These are phyloP conservation scores for Sesia bembeciformis DNA, from an alignment of 2,888 invertebrate species.

Conservation along the genomic window DNA sequence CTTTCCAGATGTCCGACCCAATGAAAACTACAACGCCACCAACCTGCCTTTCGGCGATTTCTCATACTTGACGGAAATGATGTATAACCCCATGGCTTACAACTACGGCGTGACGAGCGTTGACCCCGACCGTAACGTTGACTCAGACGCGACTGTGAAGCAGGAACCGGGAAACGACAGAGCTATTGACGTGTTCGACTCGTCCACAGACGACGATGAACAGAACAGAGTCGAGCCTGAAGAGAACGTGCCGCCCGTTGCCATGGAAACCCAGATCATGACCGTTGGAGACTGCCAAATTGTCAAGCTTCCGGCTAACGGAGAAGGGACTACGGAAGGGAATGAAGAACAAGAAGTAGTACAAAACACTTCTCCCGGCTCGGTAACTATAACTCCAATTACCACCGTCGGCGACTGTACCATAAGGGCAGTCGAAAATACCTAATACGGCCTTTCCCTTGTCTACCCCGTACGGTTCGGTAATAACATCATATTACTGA, in stretches of 20 bases:
- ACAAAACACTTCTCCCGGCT: slow-evolving; percentile 39
- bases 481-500: slow-evolving; percentile 32
- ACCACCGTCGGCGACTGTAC: slow-evolving; percentile 67
- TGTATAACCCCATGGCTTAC: slow-evolving; percentile 55
- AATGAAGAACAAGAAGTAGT: slow-evolving; percentile 29
- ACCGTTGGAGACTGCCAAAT: slow-evolving; percentile 71
- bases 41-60: slow-evolving; percentile 72
- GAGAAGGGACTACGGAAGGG: slow-evolving; percentile 39
- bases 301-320: slow-evolving; percentile 52
- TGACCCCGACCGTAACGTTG: slow-evolving; percentile 46
- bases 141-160: slow-evolving; percentile 32
- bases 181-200: slow-evolving; percentile 62
- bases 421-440: slow-evolving; percentile 59
- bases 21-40: slow-evolving; percentile 71
- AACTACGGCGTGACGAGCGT: slow-evolving; percentile 46
- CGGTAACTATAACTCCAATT: slow-evolving; percentile 64
- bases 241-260: slow-evolving; percentile 44
- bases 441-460: slow-evolving; percentile 34
- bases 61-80: slow-evolving; percentile 69
- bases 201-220: slow-evolving; percentile 55
- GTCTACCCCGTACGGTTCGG: slow-evolving; percentile 35
- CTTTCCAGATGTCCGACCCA: slow-evolving; percentile 55
- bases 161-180: slow-evolving; percentile 43
- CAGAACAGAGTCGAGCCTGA: slow-evolving; percentile 41
- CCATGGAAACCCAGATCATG: slow-evolving; percentile 59